Evolutionary conservation across 2,113 vertebrate genomes (phyloP).

Genomic region (Sapayoa aenigma): DNA sequence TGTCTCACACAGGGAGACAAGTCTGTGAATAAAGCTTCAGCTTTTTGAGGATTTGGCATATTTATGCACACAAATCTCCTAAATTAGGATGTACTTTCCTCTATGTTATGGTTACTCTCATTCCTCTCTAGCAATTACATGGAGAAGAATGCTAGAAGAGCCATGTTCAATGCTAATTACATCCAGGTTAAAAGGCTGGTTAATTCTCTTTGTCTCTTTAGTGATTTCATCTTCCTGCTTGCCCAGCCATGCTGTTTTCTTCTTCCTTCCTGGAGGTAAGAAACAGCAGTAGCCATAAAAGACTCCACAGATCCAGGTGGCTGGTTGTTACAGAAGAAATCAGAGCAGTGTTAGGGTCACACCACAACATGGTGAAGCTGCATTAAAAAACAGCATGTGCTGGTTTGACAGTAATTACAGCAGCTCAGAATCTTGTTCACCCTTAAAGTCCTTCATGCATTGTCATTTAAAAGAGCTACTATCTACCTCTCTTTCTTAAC

Average conservation of each 20-base stretch:
- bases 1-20: not conserved
- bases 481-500: not conserved
- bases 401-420: not conserved
- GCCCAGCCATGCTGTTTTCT: not conserved
- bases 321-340: not conserved
- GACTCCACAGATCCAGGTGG: not conserved
- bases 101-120: not conserved
- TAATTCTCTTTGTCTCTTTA: not conserved
- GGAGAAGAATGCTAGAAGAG: not conserved
- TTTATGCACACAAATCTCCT: not conserved
- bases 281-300: not conserved
- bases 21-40: rapidly evolving
- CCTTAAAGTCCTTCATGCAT: not conserved
- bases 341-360: not conserved
- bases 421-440: not conserved
- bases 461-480: not conserved
- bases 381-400: not conserved
- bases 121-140: not conserved
- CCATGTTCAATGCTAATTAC: not conserved
- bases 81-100: not conserved
- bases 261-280: not conserved
- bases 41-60: not conserved
- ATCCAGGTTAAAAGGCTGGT: not conserved
- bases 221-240: not conserved
- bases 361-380: not conserved